Evolutionary conservation across 2,888 invertebrate genomes (phyloP).

Genomic region (Lasioglossum figueresi): DNA sequence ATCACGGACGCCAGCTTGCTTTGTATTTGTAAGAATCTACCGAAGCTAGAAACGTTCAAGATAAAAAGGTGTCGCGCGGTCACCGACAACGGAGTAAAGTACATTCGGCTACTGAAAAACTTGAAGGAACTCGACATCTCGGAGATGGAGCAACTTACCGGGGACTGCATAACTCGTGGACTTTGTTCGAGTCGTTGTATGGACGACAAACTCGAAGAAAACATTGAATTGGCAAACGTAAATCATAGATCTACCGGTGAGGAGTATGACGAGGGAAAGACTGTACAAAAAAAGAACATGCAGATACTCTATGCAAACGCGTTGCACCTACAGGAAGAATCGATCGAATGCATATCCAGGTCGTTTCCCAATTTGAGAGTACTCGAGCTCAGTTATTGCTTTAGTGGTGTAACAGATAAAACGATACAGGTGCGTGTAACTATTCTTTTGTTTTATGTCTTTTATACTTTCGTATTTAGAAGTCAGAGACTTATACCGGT

Average conservation of each 20-base stretch:
- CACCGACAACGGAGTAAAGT: conserved; percentile 86
- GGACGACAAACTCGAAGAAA: background rate
- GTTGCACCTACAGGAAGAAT: conserved; percentile 87
- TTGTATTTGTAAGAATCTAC: conserved; percentile 86
- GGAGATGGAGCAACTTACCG: conserved; percentile 88
- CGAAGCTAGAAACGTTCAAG: conserved; percentile 86
- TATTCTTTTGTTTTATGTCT: background rate
- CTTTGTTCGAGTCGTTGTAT: conserved; percentile 25
- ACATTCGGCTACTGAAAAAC: conserved; percentile 85
- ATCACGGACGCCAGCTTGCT: conserved; percentile 88
- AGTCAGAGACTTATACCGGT: too few relatives aligned
- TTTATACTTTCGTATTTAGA: background rate
- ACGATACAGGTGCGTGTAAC: conserved; percentile 83
- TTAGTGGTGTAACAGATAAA: conserved; percentile 89
- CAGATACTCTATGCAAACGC: conserved; percentile 86
- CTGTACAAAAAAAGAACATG: conserved; percentile 83
- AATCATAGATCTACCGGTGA: conserved; percentile 35
- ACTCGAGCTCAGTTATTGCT: conserved; percentile 89
- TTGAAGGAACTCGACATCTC: conserved; percentile 88
- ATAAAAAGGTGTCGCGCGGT: conserved; percentile 88
- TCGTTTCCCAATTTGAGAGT: conserved; percentile 86
- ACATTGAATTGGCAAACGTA: conserved; percentile 49
- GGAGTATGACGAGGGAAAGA: background rate
- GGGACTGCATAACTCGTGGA: conserved; percentile 87
- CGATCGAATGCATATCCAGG: conserved; percentile 87